Percentiles rank a stretch among this genome's conserved stretches.
Conservation (phyloP, 1,140 invertebrate species). For the Neotoxoptera formosana region DNA sequence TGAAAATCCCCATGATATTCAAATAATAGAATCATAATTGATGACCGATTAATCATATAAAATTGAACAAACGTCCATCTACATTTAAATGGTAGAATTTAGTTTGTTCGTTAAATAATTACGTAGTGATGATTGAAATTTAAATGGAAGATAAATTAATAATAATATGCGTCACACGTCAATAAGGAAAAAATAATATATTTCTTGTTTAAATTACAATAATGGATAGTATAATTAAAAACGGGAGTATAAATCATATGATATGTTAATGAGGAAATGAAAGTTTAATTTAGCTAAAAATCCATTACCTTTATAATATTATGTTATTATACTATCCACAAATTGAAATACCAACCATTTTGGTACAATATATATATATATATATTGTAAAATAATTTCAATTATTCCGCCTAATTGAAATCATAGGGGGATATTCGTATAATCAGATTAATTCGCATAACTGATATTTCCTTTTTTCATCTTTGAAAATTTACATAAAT, state of each 20-base stretch:
- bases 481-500: neutral
- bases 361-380: neutral
- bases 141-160: neutral
- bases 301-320: slow-evolving; percentile 5
- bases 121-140: neutral
- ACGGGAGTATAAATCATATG: neutral
- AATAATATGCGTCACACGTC: neutral
- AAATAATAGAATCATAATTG: neutral
- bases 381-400: neutral
- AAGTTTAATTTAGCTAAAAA: slow-evolving; percentile 33
- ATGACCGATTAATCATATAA: neutral
- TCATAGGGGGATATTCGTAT: too few species aligned
- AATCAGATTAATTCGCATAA: neutral
- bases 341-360: slow-evolving; percentile 31
- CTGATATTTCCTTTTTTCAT: neutral
- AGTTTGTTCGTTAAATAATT: neutral
- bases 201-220: neutral
- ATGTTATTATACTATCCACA: neutral
- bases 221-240: neutral
- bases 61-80: neutral
- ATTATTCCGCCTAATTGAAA: slow-evolving; percentile 3
- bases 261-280: slow-evolving; percentile 3
- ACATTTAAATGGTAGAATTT: neutral
- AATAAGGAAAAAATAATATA: neutral
- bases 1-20: neutral